Evolutionary conservation across 2,797 vertebrate species (phyloP).

Genomic region (Halcyon smyrnensis): DNA sequence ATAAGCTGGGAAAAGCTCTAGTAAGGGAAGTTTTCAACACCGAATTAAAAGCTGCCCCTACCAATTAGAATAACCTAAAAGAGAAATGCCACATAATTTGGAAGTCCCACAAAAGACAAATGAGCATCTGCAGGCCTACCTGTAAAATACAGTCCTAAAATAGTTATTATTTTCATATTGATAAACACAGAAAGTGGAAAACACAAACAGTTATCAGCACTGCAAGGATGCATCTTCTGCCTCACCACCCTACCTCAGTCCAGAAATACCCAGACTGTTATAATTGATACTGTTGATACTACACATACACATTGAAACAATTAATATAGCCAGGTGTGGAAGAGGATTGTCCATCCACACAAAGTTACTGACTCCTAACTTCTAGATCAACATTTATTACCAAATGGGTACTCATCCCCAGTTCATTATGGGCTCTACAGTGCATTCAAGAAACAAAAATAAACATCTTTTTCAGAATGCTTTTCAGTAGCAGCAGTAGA

Average conservation of each 20-base stretch:
- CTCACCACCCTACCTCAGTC: background rate
- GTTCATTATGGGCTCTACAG: background rate
- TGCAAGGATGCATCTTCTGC: background rate
- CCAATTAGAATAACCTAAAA: background rate
- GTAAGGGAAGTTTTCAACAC: background rate
- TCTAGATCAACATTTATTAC: background rate
- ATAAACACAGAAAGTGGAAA: background rate
- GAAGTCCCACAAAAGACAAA: background rate
- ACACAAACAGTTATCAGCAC: background rate
- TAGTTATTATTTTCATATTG: background rate
- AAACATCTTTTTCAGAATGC: background rate
- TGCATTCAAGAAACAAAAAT: background rate
- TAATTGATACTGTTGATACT: background rate
- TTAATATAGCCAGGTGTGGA: background rate
- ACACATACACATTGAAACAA: accelerated
- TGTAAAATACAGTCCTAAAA: background rate
- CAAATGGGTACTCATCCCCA: background rate
- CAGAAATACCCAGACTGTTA: background rate
- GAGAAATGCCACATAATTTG: background rate
- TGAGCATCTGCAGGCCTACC: background rate
- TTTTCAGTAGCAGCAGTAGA: background rate
- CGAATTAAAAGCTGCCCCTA: background rate
- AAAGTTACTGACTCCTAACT: background rate
- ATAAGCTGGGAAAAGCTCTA: background rate
- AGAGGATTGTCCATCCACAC: background rate